These are phyloP conservation scores for Drepana arcuata DNA, from an alignment of 1,140 invertebrate genomes.

Conservation along the genomic window DNA sequence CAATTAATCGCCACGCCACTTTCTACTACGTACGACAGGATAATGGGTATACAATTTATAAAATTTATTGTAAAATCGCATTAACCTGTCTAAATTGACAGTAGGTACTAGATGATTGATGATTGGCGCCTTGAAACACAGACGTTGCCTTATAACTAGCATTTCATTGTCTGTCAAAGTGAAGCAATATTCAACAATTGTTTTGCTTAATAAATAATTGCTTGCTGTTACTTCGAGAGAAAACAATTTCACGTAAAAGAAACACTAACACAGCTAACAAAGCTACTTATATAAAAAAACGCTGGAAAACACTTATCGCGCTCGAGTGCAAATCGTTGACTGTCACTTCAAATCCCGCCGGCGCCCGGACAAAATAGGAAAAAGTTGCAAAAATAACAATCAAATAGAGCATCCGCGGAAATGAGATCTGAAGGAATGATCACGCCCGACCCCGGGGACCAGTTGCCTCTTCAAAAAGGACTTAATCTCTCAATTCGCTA, in stretches of 20 bases:
- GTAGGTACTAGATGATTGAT: too few relatives aligned
- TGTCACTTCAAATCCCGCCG: conserved; percentile 64
- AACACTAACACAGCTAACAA: conserved; percentile 25
- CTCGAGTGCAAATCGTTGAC: conserved; percentile 64
- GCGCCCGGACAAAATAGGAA: conserved; percentile 48
- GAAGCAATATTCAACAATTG: too few relatives aligned
- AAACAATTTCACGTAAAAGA: background rate
- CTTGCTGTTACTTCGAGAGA: background rate
- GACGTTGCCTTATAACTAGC: too few relatives aligned
- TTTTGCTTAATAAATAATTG: too few relatives aligned
- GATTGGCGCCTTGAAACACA: too few relatives aligned
- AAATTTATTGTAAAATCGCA: too few relatives aligned
- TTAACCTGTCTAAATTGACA: too few relatives aligned
- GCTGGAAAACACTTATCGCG: conserved; percentile 67
- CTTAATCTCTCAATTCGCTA: conserved; percentile 72
- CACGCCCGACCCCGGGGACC: conserved; percentile 59
- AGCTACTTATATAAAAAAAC: conserved; percentile 58
- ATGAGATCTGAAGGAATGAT: conserved; percentile 69
- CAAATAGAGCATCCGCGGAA: conserved; percentile 67
- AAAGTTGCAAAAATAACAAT: conserved; percentile 70
- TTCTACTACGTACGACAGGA: too few relatives aligned
- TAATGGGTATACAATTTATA: too few relatives aligned
- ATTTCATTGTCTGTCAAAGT: too few relatives aligned
- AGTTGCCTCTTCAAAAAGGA: conserved; percentile 64
- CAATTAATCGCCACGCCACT: background rate